A percentile compares a stretch with the other conserved stretches of the same genome.
Evolutionary conservation across 2,888 invertebrate species (phyloP).

Genomic region (Andrena hattorfiana): DNA sequence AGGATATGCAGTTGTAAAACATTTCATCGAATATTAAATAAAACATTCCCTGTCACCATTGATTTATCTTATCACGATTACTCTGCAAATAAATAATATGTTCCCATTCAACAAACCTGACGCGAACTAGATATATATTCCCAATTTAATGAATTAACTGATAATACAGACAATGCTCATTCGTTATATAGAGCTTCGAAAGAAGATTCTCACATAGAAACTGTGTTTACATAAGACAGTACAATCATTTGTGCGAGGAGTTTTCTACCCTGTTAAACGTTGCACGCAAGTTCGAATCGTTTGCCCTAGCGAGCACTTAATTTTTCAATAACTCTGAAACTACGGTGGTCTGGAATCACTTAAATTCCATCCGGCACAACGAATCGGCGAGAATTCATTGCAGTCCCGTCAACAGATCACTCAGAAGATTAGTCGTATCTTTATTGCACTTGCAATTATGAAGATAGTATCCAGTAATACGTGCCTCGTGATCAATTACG

Average conservation of each 20-base stretch:
- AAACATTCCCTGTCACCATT: background rate
- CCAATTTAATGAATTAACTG: too few relatives aligned
- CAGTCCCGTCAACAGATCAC: constrained; percentile 9
- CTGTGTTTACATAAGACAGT: too few relatives aligned
- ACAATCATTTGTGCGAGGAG: too few relatives aligned
- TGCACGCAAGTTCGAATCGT: background rate
- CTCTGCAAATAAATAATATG: background rate
- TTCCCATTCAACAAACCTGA: background rate
- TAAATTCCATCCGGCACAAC: constrained; percentile 6
- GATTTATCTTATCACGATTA: background rate
- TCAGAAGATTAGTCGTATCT: constrained; percentile 40
- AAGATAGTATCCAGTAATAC: constrained; percentile 29
- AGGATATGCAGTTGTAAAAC: background rate
- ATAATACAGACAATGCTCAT: too few relatives aligned
- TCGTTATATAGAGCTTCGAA: too few relatives aligned
- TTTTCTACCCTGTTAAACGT: background rate
- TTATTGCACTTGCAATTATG: constrained; percentile 47
- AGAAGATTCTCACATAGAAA: too few relatives aligned
- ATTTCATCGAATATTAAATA: background rate
- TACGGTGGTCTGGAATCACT: background rate
- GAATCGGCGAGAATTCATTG: constrained; percentile 45
- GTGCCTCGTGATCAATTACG: constrained; percentile 42
- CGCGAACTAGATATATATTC: background rate
- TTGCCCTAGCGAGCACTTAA: background rate
- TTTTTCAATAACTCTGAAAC: constrained; percentile 31